These are phyloP conservation scores for Dendroctonus valens DNA, from an alignment of 1,140 invertebrate species.

Conservation along the genomic window DNA sequence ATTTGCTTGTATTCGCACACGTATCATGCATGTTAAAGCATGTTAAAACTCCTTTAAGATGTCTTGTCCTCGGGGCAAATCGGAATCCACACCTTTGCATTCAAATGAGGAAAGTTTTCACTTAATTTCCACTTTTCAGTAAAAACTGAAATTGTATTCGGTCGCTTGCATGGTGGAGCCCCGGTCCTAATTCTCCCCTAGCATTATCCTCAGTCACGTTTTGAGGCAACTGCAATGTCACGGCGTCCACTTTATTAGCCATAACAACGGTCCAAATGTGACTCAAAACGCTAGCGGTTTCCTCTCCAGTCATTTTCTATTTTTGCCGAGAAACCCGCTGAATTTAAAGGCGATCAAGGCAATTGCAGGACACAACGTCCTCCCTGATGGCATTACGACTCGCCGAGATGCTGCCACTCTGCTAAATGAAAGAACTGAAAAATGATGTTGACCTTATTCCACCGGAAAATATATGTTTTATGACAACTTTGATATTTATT, in stretches of 20 bases:
- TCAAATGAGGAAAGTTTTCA: too few relatives aligned
- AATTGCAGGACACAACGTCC: slow-evolving; percentile 19
- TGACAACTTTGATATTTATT: neutral
- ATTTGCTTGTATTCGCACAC: too few relatives aligned
- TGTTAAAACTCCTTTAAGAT: too few relatives aligned
- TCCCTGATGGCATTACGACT: slow-evolving; percentile 18
- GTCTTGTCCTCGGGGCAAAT: too few relatives aligned
- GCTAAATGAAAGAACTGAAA: slow-evolving; percentile 13
- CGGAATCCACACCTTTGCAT: too few relatives aligned
- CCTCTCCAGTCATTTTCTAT: slow-evolving; percentile 24
- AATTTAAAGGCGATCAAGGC: slow-evolving; percentile 27
- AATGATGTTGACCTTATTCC: slow-evolving; percentile 10
- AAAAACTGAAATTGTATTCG: too few relatives aligned
- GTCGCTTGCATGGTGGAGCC: too few relatives aligned
- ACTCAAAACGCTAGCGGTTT: slow-evolving; percentile 29
- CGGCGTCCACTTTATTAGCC: slow-evolving; percentile 45
- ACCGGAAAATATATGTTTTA: too few relatives aligned
- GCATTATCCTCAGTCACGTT: slow-evolving; percentile 40
- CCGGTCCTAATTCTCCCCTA: slow-evolving; percentile 12
- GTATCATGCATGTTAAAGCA: too few relatives aligned
- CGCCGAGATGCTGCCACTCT: slow-evolving; percentile 5
- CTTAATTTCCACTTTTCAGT: too few relatives aligned
- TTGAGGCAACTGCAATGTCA: slow-evolving; percentile 43
- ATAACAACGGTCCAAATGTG: slow-evolving; percentile 40
- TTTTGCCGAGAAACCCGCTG: slow-evolving; percentile 21